These are phyloP conservation scores for Pseudorhiza aurosa DNA, from an alignment of 30 jellyfish, hydroid and myxozoan genomes.

Conservation along the genomic window DNA sequence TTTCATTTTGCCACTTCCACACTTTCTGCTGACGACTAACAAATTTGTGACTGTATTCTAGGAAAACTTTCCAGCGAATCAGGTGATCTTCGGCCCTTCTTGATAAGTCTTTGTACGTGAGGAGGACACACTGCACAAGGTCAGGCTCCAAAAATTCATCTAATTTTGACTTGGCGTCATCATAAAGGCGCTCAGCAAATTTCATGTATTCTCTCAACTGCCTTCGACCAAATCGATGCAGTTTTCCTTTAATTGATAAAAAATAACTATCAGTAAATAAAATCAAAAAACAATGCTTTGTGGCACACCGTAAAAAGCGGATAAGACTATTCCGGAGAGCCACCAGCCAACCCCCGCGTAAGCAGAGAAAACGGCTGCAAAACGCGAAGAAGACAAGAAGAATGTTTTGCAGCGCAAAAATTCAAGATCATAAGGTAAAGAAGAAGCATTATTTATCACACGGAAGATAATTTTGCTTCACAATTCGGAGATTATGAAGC, in stretches of 20 bases:
- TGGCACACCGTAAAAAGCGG: background rate
- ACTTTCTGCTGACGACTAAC: slow-evolving; percentile 49
- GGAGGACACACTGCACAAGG: slow-evolving; percentile 55
- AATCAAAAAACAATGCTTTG: background rate
- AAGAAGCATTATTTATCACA: too few species aligned
- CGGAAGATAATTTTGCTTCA: too few species aligned
- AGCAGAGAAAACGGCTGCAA: too few species aligned
- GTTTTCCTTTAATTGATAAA: slow-evolving; percentile 25
- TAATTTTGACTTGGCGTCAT: slow-evolving; percentile 12
- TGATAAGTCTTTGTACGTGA: slow-evolving; percentile 50
- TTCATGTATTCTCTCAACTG: slow-evolving; percentile 67
- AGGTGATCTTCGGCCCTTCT: slow-evolving; percentile 36
- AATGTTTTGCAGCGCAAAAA: too few species aligned
- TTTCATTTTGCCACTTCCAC: slow-evolving; percentile 72
- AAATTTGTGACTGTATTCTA: slow-evolving; percentile 47
- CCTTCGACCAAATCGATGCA: slow-evolving; percentile 63
- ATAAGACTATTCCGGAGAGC: too few species aligned
- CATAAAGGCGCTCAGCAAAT: slow-evolving; percentile 45
- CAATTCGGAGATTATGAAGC: too few species aligned
- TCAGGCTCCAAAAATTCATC: slow-evolving; percentile 36
- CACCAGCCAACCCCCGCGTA: too few species aligned
- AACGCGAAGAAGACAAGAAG: too few species aligned
- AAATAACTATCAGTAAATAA: too few species aligned
- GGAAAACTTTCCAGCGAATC: slow-evolving; percentile 43
- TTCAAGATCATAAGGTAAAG: too few species aligned